Percentiles rank a stretch among this genome's conserved stretches.
phyloP scores from a whole-genome alignment of 2,888 invertebrate species.

The Muschampia plurimacula region DNA sequence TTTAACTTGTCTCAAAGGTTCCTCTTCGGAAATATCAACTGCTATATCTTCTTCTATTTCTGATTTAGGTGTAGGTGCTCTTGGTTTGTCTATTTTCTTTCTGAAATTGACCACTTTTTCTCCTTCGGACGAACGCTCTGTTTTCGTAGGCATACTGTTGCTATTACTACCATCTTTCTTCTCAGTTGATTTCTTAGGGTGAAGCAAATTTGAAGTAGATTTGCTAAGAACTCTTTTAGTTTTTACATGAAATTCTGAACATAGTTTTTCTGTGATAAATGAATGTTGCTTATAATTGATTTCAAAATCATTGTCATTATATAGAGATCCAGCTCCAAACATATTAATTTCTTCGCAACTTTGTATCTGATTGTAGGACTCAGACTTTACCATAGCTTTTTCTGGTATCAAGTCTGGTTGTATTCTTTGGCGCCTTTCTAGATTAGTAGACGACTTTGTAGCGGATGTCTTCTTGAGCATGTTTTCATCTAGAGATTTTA shows the following conservation, averaged over 20 bases:
- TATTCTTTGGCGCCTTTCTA: conserved; percentile 81
- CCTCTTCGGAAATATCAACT: conserved; percentile 75
- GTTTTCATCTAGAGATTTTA: conserved; percentile 80
- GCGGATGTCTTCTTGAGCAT: conserved; percentile 80
- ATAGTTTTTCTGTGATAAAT: conserved; percentile 89
- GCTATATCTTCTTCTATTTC: conserved; percentile 73
- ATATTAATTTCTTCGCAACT: conserved; percentile 84
- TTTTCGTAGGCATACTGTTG: conserved; percentile 82
- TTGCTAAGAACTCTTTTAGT: conserved; percentile 88
- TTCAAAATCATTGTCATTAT: conserved; percentile 85
- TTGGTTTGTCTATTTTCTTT: conserved; percentile 79
- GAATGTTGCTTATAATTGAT: conserved; percentile 86
- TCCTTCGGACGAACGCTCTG: conserved; percentile 67
- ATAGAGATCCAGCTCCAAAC: conserved; percentile 84
- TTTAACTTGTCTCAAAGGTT: conserved; percentile 76
- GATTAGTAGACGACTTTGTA: conserved; percentile 76
- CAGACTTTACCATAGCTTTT: conserved; percentile 78
- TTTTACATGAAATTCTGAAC: conserved; percentile 90
- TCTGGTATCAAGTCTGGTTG: conserved; percentile 83
- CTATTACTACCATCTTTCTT: conserved; percentile 81
- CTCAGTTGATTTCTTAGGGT: conserved; percentile 84
- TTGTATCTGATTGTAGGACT: conserved; percentile 82
- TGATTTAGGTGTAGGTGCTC: conserved; percentile 79
- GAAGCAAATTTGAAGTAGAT: conserved; percentile 87
- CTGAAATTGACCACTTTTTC: conserved; percentile 78